Percentiles rank a stretch among this genome's conserved stretches.
These are phyloP conservation scores for Lasioglossum oenotherae DNA, from an alignment of 2,888 invertebrate genomes.

Conservation along the genomic window DNA sequence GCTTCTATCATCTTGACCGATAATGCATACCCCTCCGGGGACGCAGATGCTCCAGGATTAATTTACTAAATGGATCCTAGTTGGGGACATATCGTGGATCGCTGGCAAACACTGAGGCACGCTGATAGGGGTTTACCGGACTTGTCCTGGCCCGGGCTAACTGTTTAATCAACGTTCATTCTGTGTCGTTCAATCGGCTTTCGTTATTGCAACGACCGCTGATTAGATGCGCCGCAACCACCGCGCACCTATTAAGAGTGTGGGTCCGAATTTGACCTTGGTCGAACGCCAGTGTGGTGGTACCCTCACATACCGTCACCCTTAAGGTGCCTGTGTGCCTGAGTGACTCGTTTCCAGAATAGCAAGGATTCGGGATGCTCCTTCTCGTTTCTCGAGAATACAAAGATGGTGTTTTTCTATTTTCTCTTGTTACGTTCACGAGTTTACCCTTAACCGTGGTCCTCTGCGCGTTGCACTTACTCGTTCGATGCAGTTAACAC, in stretches of 20 bases:
- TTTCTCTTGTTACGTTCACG: too few relatives aligned
- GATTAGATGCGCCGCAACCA: background rate
- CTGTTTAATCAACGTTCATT: constrained; percentile 59
- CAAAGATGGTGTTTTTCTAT: too few relatives aligned
- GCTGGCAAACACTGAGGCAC: background rate
- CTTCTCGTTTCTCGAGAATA: too few relatives aligned
- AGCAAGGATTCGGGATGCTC: too few relatives aligned
- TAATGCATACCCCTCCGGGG: background rate
- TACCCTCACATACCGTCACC: too few relatives aligned
- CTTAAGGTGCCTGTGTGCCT: too few relatives aligned
- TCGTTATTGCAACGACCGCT: constrained; percentile 29
- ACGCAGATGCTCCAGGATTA: constrained; percentile 18
- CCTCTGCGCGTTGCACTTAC: too few relatives aligned
- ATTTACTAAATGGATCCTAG: constrained; percentile 26
- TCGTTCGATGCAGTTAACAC: background rate
- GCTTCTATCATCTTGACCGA: background rate
- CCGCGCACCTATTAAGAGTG: background rate
- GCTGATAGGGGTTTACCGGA: constrained; percentile 5
- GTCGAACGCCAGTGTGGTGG: too few relatives aligned
- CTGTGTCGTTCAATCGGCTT: constrained; percentile 40
- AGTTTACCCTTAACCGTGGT: too few relatives aligned
- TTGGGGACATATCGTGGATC: constrained; percentile 7
- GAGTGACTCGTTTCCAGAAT: too few relatives aligned
- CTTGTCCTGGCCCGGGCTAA: constrained; percentile 15
- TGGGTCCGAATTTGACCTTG: too few relatives aligned